phyloP scores from a whole-genome alignment of 1,140 invertebrate species.

The Tetramorium alpestre region DNA sequence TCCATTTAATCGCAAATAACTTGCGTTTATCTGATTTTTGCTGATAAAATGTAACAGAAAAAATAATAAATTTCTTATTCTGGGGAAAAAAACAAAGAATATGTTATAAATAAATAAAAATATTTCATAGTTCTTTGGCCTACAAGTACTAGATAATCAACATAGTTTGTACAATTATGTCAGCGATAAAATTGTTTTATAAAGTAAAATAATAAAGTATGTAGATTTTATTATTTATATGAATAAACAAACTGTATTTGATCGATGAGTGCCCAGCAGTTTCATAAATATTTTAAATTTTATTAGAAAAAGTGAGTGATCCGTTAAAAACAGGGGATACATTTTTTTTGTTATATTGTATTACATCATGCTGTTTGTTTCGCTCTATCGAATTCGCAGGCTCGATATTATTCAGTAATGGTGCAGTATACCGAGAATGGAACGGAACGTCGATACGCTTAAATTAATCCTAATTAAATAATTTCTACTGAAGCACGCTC shows the following conservation, averaged over 20 bases:
- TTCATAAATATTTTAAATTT: background rate
- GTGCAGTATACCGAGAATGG: slow-evolving; percentile 7
- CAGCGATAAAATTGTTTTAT: background rate
- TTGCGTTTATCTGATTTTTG: slow-evolving; percentile 4
- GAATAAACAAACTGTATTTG: background rate
- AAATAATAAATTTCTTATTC: background rate
- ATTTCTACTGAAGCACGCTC: slow-evolving; percentile 11
- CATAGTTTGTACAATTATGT: background rate
- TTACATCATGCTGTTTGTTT: background rate
- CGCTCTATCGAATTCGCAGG: background rate
- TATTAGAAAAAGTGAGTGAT: background rate
- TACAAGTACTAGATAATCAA: background rate
- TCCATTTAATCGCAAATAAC: background rate
- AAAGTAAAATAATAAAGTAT: background rate
- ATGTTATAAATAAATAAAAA: background rate
- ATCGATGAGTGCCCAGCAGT: background rate
- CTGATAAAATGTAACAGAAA: background rate
- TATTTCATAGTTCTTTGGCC: background rate
- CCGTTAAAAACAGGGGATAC: background rate
- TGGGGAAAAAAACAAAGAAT: background rate
- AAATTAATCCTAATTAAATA: slow-evolving; percentile 50
- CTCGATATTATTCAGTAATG: background rate
- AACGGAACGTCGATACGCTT: background rate
- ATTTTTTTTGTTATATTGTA: background rate
- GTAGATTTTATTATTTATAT: background rate